Evolutionary conservation across 2,888 invertebrate species (phyloP).

Genomic region (Proisotoma minuta): DNA sequence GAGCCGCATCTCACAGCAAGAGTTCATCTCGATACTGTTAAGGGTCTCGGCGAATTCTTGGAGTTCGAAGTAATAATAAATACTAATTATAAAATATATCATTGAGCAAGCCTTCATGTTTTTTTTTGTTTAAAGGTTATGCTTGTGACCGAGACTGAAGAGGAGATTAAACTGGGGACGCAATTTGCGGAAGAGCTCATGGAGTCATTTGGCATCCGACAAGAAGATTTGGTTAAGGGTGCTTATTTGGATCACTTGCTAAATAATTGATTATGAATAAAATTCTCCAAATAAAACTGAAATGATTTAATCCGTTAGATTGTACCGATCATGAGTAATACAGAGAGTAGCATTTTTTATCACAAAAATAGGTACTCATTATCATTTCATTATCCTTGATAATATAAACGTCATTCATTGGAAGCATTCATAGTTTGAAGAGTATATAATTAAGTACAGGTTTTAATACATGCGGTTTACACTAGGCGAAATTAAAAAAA

Average conservation of each 20-base stretch:
- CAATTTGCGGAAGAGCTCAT: constrained; percentile 66
- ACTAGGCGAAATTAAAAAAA: too few relatives aligned
- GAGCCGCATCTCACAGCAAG: constrained; percentile 54
- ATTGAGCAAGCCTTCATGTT: neutral
- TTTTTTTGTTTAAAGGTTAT: constrained; percentile 56
- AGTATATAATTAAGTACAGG: too few relatives aligned
- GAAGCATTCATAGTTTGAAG: too few relatives aligned
- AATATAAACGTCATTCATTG: too few relatives aligned
- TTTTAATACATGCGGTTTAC: too few relatives aligned
- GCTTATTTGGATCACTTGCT: constrained; percentile 67
- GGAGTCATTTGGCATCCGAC: constrained; percentile 60
- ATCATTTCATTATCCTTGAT: too few relatives aligned
- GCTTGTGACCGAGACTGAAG: constrained; percentile 61
- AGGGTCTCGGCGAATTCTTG: constrained; percentile 72
- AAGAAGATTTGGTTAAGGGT: constrained; percentile 63
- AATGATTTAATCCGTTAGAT: too few relatives aligned
- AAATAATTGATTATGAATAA: too few relatives aligned
- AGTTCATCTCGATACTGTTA: constrained; percentile 81
- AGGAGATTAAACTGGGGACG: constrained; percentile 61
- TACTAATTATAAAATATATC: neutral
- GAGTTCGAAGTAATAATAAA: constrained; percentile 76
- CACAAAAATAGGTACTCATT: too few relatives aligned
- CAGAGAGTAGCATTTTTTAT: too few relatives aligned
- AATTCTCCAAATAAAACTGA: too few relatives aligned
- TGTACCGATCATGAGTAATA: too few relatives aligned